These are phyloP conservation scores for Leptestheria dahalacensis DNA, from an alignment of 1,140 invertebrate genomes.

Conservation along the genomic window DNA sequence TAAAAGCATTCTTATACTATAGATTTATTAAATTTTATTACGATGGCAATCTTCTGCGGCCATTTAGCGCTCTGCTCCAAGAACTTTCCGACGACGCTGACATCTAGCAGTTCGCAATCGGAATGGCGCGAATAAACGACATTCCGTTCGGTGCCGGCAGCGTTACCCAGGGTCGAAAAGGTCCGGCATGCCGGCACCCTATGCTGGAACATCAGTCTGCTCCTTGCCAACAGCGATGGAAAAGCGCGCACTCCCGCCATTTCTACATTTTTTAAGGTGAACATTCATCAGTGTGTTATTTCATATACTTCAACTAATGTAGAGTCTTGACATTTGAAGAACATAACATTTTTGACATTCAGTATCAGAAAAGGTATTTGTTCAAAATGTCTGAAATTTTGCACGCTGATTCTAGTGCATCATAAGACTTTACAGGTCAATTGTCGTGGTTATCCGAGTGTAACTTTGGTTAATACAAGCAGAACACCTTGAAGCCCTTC, in stretches of 20 bases:
- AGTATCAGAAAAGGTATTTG: no score
- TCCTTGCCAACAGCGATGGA: background rate
- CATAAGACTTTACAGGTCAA: no score
- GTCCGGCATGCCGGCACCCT: background rate
- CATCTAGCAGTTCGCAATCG: constrained; percentile 10
- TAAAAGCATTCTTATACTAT: background rate
- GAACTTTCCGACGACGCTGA: constrained; percentile 7
- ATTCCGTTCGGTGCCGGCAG: background rate
- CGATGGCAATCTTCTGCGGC: constrained; percentile 12
- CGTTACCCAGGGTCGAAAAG: background rate
- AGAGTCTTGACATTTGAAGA: no score
- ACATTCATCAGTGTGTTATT: background rate
- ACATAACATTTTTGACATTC: no score
- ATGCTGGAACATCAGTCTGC: background rate
- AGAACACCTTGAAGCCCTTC: no score
- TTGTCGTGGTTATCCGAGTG: no score
- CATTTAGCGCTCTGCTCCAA: constrained; percentile 8
- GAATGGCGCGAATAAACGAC: constrained; percentile 11
- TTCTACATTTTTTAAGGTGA: no score
- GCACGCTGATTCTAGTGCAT: no score
- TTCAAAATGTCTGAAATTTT: no score
- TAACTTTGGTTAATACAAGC: no score
- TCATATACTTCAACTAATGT: background rate
- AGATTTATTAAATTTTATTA: background rate
- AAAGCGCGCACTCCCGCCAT: background rate